phyloP scores from a whole-genome alignment of 2,113 vertebrate species.

The Indicator maculatus region DNA sequence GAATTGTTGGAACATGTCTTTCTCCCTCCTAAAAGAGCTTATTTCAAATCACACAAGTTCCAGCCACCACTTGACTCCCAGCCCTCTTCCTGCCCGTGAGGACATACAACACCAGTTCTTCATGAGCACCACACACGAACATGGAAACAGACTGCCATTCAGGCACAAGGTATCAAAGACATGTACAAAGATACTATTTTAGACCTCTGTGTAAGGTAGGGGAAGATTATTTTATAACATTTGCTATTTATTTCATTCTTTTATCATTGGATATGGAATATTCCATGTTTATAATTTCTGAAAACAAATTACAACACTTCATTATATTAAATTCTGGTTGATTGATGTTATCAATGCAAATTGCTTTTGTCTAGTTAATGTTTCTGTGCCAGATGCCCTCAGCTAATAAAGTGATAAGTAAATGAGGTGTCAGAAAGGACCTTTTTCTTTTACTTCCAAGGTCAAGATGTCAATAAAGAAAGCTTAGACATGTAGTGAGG shows the following conservation, averaged over 20 bases:
- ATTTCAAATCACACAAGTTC: background rate
- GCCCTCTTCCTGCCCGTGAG: background rate
- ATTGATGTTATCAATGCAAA: constrained; percentile 48
- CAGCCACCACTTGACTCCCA: background rate
- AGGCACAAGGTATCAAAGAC: background rate
- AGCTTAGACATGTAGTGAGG: background rate
- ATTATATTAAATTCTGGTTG: constrained; percentile 40
- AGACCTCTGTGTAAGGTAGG: accelerated
- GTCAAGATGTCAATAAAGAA: constrained; percentile 66
- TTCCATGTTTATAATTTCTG: background rate
- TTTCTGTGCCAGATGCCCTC: constrained; percentile 48
- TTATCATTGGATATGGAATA: background rate
- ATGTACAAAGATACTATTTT: background rate
- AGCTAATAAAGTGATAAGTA: constrained; percentile 48
- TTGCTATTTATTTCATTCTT: background rate
- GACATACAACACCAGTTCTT: background rate
- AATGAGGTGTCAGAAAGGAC: constrained; percentile 42
- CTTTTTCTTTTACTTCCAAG: constrained; percentile 58
- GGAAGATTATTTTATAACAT: background rate
- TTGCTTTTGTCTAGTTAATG: constrained; percentile 57
- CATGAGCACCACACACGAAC: background rate
- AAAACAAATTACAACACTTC: background rate
- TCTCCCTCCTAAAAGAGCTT: background rate
- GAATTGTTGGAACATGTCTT: background rate
- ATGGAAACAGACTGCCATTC: background rate